Evolutionary conservation across 2,113 vertebrate genomes (phyloP).

Genomic region (Melozone crissalis): DNA sequence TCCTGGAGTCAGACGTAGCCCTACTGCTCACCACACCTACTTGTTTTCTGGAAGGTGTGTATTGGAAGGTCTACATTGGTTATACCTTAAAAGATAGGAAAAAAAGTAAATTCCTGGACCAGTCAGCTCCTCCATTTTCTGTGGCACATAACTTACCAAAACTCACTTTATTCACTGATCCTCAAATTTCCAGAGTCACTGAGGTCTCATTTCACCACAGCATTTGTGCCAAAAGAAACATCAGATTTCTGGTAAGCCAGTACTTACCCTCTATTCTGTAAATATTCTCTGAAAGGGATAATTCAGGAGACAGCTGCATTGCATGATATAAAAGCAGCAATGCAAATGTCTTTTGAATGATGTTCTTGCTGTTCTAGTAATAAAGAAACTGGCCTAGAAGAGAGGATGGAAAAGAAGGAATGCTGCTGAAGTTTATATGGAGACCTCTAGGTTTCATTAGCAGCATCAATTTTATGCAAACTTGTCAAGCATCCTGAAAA

Average conservation of each 20-base stretch:
- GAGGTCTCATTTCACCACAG: not conserved
- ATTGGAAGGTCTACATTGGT: not conserved
- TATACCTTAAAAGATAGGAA: not conserved
- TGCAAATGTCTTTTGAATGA: not conserved
- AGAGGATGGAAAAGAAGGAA: not conserved
- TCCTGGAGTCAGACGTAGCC: accelerated
- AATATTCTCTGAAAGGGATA: not conserved
- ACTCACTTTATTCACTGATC: not conserved
- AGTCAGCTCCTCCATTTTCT: not conserved
- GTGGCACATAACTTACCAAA: not conserved
- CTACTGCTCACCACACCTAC: not conserved
- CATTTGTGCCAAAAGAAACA: not conserved
- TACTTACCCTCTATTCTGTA: not conserved
- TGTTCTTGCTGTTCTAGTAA: not conserved
- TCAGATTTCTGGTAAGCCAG: not conserved
- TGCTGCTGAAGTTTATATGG: not conserved
- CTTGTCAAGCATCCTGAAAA: not conserved
- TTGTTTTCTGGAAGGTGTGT: not conserved
- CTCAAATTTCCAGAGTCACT: not conserved
- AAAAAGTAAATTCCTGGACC: not conserved
- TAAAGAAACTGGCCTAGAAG: not conserved
- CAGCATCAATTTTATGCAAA: not conserved
- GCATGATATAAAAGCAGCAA: not conserved
- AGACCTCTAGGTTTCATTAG: not conserved
- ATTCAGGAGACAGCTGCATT: not conserved